A percentile compares a stretch with the other conserved stretches of the same genome.
Conservation (phyloP, 1,140 invertebrate species). For the Heliconius eleuchia region DNA sequence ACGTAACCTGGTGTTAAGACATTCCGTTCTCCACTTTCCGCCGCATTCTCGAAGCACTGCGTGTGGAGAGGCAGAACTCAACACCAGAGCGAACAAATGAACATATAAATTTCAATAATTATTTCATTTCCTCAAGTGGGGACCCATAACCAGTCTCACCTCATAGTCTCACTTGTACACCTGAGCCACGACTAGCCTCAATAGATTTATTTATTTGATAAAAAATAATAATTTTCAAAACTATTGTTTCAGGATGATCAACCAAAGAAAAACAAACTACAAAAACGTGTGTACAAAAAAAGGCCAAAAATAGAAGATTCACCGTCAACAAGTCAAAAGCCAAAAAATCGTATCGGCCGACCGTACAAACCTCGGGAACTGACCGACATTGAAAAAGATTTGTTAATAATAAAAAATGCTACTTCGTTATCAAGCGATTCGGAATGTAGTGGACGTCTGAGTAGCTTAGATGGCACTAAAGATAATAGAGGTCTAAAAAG, state of each 20-base stretch:
- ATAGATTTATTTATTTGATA: no score
- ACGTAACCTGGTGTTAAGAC: no score
- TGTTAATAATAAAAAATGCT: constrained; percentile 67
- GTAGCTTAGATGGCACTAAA: constrained; percentile 48
- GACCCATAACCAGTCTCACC: no score
- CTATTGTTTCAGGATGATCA: constrained; percentile 56
- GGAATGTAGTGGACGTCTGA: constrained; percentile 47
- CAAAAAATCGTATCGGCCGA: constrained; percentile 45
- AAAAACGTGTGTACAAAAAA: constrained; percentile 64
- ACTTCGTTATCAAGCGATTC: constrained; percentile 64
- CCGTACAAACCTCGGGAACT: constrained; percentile 61
- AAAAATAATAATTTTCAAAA: not conserved
- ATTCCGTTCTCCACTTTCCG: no score
- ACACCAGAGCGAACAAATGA: no score
- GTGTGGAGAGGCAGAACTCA: no score
- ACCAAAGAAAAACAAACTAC: constrained; percentile 58
- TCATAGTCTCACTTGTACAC: no score
- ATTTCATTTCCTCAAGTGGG: no score
- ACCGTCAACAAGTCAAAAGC: constrained; percentile 44
- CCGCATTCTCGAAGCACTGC: no score
- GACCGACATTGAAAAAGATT: constrained; percentile 70
- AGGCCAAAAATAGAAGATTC: constrained; percentile 53
- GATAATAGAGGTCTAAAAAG: constrained; percentile 32
- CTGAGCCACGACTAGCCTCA: no score
- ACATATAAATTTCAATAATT: no score